These are phyloP conservation scores for Tachina lurida DNA, from an alignment of 2,888 invertebrate genomes.

Conservation along the genomic window DNA sequence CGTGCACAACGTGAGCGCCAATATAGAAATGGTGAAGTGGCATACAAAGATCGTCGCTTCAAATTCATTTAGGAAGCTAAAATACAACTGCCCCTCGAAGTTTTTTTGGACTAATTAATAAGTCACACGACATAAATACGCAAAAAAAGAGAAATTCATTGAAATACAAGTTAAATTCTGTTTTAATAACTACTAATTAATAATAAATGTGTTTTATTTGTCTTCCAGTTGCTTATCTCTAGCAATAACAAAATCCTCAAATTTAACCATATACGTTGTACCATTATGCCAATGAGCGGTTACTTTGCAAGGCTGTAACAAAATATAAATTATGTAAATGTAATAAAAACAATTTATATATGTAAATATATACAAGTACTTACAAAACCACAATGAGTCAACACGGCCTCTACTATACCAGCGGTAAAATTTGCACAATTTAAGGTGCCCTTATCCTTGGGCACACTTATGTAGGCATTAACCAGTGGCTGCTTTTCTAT, in stretches of 20 bases:
- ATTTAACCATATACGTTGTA: slow-evolving; percentile 99
- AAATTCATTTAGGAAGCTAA: slow-evolving; percentile 86
- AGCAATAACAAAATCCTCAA: slow-evolving; percentile 95
- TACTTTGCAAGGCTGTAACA: slow-evolving; percentile 95
- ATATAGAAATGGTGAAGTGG: slow-evolving; percentile 88
- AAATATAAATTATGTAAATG: too few relatives aligned
- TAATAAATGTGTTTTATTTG: slow-evolving; percentile 84
- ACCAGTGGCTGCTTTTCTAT: slow-evolving; percentile 99
- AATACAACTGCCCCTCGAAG: background rate
- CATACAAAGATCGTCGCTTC: slow-evolving; percentile 88
- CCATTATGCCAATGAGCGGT: slow-evolving; percentile 99
- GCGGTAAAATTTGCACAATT: slow-evolving; percentile 99
- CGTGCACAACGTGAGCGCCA: slow-evolving; percentile 85
- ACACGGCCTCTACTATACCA: slow-evolving; percentile 97
- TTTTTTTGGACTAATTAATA: background rate
- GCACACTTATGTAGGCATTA: slow-evolving; percentile 98
- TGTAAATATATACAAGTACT: slow-evolving; percentile 81
- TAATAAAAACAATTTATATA: too few relatives aligned
- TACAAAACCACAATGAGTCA: slow-evolving; percentile 98
- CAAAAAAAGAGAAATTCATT: slow-evolving; percentile 39
- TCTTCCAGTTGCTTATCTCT: slow-evolving; percentile 96
- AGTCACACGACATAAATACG: background rate
- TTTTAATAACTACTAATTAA: slow-evolving; percentile 53
- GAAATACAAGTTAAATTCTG: slow-evolving; percentile 63
- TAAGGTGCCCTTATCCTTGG: slow-evolving; percentile 97